These are phyloP conservation scores for Nesoenas mayeri DNA, from an alignment of 2,113 vertebrate genomes.

Conservation along the genomic window DNA sequence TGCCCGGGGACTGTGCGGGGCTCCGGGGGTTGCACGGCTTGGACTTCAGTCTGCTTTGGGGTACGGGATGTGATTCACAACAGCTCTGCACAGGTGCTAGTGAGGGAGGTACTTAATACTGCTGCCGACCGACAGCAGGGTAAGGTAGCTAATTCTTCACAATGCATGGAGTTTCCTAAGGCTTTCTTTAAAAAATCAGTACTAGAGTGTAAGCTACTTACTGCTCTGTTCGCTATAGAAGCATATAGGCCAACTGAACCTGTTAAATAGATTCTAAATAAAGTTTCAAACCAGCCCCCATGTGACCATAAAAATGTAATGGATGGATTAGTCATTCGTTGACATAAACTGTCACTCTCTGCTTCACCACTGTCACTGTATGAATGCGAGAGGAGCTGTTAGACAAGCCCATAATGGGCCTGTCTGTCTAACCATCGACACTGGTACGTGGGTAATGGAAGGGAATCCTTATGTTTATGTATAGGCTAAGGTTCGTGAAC, in stretches of 20 bases:
- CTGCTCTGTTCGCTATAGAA: fast-evolving
- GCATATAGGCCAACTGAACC: background rate
- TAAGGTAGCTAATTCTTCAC: fast-evolving
- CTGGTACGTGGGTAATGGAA: background rate
- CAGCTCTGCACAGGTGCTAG: no score
- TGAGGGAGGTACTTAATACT: fast-evolving
- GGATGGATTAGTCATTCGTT: background rate
- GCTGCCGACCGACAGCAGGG: fast-evolving
- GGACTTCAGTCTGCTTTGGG: no score
- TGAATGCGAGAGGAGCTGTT: background rate
- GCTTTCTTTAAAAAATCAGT: fast-evolving
- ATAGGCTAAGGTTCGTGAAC: background rate
- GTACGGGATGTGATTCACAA: no score
- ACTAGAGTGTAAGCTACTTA: fast-evolving
- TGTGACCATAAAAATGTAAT: background rate
- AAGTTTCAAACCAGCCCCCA: background rate
- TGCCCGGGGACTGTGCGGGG: no score
- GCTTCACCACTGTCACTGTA: fast-evolving
- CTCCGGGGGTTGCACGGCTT: no score
- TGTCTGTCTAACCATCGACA: background rate
- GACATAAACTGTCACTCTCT: background rate
- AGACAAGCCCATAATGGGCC: background rate
- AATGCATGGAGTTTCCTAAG: fast-evolving
- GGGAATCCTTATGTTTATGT: background rate
- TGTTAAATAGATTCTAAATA: background rate